Conservation (phyloP, 2,888 invertebrate species). For the Icerya purchasi region DNA sequence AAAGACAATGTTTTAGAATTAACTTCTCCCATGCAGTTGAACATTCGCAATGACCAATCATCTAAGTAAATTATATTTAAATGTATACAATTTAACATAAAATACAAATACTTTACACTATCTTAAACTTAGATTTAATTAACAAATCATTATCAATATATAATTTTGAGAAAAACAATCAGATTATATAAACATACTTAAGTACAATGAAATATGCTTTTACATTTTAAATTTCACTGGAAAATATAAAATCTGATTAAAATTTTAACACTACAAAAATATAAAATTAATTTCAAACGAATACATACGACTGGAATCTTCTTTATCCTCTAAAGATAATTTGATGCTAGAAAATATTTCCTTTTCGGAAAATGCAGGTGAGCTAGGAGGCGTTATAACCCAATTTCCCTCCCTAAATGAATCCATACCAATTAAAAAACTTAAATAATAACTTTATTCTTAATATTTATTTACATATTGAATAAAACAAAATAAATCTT, state of each 20-base stretch:
- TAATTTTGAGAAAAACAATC: no score
- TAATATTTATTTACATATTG: no score
- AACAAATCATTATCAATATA: no score
- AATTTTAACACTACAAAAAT: not conserved
- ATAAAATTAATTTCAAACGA: not conserved
- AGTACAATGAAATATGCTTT: no score
- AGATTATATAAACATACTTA: no score
- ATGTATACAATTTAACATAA: not conserved
- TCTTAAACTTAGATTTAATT: no score
- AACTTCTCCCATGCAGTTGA: constrained; percentile 6
- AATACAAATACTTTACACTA: not conserved
- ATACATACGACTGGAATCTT: not conserved
- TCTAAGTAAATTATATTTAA: constrained; percentile 1
- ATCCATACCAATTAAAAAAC: no score
- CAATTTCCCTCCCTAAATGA: no score
- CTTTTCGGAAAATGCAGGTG: not conserved
- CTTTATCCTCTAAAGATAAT: not conserved
- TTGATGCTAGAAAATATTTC: not conserved
- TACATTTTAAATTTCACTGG: no score
- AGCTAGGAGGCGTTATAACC: constrained; percentile 8
- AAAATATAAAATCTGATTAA: not conserved
- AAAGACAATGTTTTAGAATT: not conserved
- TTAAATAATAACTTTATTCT: no score
- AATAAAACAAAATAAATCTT: no score
- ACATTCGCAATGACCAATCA: constrained; percentile 7